phyloP scores from a whole-genome alignment of 2,113 vertebrate genomes.

The Microtus oregoni region DNA sequence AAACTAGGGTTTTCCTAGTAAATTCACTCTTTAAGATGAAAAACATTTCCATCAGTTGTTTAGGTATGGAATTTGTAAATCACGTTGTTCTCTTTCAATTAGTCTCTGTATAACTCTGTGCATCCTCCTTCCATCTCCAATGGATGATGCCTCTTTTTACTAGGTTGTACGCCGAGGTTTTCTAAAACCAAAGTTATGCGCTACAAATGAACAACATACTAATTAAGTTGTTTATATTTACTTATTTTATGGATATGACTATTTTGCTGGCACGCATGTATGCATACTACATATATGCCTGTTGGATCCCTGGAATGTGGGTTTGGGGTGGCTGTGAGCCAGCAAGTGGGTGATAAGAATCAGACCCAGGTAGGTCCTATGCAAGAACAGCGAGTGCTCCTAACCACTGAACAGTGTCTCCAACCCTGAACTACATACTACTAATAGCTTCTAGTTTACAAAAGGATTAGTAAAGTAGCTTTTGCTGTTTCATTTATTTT shows the following conservation, averaged over 20 bases:
- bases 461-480: neutral
- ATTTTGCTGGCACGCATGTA: neutral
- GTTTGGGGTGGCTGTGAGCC: neutral
- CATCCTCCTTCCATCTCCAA: neutral
- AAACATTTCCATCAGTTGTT: neutral
- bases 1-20: slow-evolving; percentile 6
- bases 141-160: slow-evolving; percentile 27
- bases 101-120: neutral
- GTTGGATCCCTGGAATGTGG: neutral
- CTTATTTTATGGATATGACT: neutral
- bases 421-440: neutral
- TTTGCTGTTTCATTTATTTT: slow-evolving; percentile 20
- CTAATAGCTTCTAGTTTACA: slow-evolving; percentile 9
- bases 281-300: neutral
- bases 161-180: neutral
- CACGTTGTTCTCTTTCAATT: neutral
- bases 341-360: neutral
- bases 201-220: neutral
- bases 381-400: neutral
- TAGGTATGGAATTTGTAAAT: neutral
- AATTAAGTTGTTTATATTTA: neutral
- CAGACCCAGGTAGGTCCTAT: neutral
- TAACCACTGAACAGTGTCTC: neutral
- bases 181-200: neutral
- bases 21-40: neutral